A percentile compares a stretch with the other conserved stretches of the same genome.
Evolutionary conservation across 2,113 vertebrate genomes (phyloP).

Genomic region (Pomatorhinus ruficollis): DNA sequence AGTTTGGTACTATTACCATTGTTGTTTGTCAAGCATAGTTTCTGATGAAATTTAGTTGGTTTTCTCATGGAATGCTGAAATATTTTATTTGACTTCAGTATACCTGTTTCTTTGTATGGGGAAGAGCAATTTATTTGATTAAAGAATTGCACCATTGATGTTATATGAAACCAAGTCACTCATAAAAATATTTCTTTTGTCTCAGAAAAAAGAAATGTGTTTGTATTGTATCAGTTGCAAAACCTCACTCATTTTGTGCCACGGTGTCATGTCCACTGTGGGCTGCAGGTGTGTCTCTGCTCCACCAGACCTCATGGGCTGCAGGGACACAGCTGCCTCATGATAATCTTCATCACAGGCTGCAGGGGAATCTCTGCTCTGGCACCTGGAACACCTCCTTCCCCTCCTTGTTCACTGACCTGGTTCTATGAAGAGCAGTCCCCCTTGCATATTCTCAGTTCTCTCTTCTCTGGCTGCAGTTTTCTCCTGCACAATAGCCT

Average conservation of each 20-base stretch:
- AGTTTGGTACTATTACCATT: neutral
- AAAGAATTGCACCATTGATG: neutral
- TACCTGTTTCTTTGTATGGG: neutral
- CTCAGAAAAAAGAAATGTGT: neutral
- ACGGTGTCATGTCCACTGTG: neutral
- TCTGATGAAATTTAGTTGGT: neutral
- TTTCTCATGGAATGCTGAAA: neutral
- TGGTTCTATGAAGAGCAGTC: neutral
- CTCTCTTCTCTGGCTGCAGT: neutral
- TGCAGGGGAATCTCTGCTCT: neutral
- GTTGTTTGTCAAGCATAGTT: neutral
- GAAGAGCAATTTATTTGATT: neutral
- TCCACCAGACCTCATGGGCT: neutral
- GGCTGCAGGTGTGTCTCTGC: neutral
- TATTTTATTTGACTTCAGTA: neutral
- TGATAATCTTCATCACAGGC: rapidly evolving
- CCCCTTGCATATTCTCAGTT: neutral
- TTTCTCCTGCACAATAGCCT: neutral
- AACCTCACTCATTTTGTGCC: neutral
- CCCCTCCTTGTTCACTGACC: neutral
- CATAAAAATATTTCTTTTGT: neutral
- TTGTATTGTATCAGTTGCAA: neutral
- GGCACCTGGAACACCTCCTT: neutral
- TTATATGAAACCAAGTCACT: neutral
- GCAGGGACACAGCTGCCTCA: neutral